Base-by-base conservation (phyloP, 2,113 vertebrate species). In the Podilymbus podiceps region DNA sequence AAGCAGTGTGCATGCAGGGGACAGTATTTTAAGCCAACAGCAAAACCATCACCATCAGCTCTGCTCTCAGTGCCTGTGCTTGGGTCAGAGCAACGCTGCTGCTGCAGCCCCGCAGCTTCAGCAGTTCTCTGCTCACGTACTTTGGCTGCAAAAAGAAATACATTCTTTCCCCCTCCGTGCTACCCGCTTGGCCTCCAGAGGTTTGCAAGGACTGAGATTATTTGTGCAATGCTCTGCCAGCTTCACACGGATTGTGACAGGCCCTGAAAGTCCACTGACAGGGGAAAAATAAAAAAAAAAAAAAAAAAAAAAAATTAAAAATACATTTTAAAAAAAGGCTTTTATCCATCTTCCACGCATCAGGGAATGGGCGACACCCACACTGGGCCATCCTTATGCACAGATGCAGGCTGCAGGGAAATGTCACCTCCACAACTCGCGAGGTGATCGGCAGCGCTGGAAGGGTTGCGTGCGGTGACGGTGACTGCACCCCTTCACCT, bases 81-180 rank as follows among this genome's bases (percentile, higher is more conserved):
- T 73, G 75, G 80, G 85, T 75, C 78, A 66, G 91, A 94, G 92
- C 95, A 95, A 96, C 82, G 78, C 82, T 80, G 31, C 55, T 67
- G 53, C 90, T 88, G 94, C 77, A 66, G 79, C 56, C 42, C 69
- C 64, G 35, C 31, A 12, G 95, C 95, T 93, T 88, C 77, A 95
- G 94, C 90, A 92, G 93, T 82, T 97, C 93, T 90, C 92, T 38
- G 78, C 60, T 95, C 66, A 82, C 30, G 11, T 63, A 73, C 91
- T 94, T 77, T 20, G 58, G 66, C 66, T 78, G 91, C 71, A 67
- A 96, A 85, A 91, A 91, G 40, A 93, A 95, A 88, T 20, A 72
- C 64, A 66, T 27, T 23, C 88, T 73, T 85, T 60, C 52, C 64
- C 85, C 63, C 63, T 64, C 49, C 0, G 1, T 22, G 62, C 82